Percentiles rank a stretch among this genome's conserved stretches.
phyloP scores from a whole-genome alignment of 2,888 invertebrate species.

The Malthinus seriepunctatus region DNA sequence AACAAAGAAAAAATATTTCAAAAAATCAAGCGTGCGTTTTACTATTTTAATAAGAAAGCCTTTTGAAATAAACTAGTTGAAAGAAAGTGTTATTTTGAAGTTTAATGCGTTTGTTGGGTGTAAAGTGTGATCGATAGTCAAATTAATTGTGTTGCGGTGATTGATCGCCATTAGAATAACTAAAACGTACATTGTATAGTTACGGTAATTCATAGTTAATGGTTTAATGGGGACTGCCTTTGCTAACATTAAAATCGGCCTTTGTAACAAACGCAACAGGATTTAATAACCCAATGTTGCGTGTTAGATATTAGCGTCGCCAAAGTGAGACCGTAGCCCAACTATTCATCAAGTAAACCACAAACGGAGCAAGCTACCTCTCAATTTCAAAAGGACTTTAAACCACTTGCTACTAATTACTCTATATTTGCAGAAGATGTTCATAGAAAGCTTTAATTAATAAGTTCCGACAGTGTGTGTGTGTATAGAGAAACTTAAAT shows the following conservation, averaged over 20 bases:
- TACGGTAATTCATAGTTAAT: constrained; percentile 12
- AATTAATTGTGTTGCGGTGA: too few species aligned
- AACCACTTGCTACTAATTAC: constrained; percentile 23
- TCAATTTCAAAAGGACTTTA: constrained; percentile 25
- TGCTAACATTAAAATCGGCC: constrained; percentile 21
- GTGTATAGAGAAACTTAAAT: constrained; percentile 17
- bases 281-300: constrained; percentile 28
- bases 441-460: constrained; percentile 24
- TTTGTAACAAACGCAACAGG: constrained; percentile 23
- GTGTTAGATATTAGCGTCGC: constrained; percentile 24
- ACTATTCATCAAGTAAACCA: constrained; percentile 28
- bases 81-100: too few species aligned
- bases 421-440: constrained; percentile 21
- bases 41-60: too few species aligned
- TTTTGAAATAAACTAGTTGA: too few species aligned
- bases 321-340: constrained; percentile 20
- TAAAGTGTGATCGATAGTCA: too few species aligned
- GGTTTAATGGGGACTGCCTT: constrained; percentile 13
- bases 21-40: too few species aligned
- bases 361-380: constrained; percentile 26
- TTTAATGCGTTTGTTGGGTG: too few species aligned
- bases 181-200: constrained; percentile 2
- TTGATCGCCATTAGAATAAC: too few species aligned
- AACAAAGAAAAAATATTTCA: too few species aligned
- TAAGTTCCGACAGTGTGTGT: constrained; percentile 15